phyloP scores from a whole-genome alignment of 2,113 vertebrate species.

The Onychostoma macrolepis region DNA sequence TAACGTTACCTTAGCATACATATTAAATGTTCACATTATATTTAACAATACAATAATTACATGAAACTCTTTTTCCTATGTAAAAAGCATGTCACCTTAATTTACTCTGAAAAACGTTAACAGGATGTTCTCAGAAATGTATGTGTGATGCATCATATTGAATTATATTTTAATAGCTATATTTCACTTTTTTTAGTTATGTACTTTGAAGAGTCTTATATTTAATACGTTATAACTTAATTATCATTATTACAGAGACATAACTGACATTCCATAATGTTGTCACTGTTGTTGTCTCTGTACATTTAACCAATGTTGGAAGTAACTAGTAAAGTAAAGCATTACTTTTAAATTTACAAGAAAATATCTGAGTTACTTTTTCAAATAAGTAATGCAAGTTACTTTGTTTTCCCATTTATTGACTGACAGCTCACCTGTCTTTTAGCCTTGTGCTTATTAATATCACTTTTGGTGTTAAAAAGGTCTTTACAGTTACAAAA shows the following conservation, averaged over 20 bases:
- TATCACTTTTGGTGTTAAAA: no score
- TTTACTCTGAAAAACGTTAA: background rate
- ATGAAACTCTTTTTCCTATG: background rate
- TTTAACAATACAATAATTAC: background rate
- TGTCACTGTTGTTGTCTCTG: no score
- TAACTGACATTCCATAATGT: background rate
- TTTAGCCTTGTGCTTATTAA: no score
- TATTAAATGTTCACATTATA: background rate
- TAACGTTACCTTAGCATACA: background rate
- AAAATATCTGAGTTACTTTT: no score
- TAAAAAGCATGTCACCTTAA: background rate
- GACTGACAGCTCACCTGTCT: no score
- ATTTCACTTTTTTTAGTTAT: background rate
- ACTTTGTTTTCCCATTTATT: no score
- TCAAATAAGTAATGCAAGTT: no score
- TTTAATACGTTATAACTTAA: no score
- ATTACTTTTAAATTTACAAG: no score
- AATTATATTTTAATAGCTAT: background rate
- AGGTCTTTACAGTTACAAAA: no score
- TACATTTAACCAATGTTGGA: no score
- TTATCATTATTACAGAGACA: background rate
- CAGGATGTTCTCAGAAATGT: background rate
- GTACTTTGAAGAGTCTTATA: background rate
- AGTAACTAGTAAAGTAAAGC: no score
- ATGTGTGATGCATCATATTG: background rate